Evolutionary conservation across 2,888 invertebrate genomes (phyloP), one percentile per base, ranked within the genome.

Genomic region (Troides helena): DNA sequence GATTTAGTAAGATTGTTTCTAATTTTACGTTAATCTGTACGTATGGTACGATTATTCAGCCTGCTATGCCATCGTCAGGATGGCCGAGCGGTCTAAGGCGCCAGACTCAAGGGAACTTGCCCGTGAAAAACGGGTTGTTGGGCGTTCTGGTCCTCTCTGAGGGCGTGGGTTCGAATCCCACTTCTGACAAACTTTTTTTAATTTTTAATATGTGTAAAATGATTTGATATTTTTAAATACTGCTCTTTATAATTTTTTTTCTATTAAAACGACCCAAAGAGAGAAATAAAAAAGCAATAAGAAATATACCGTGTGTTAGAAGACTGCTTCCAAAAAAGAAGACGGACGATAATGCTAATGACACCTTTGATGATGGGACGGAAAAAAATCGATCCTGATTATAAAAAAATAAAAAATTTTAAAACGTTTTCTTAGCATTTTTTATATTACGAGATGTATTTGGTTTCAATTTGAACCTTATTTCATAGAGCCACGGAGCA

Each of bases 31-130:
- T 12, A 0, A n/a, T 53, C 3, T 53, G n/a, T 53, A n/a, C 18
- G 23, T 23, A 0, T 23, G 5, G 23, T 58, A 58, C 12, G 4
- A 25, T 57, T 43, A 65, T 58, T 57, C 39, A 39, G 5, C 14
- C 0, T 0, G 0, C 0, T 0, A 0, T 2, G 1, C 4, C 12
- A 21, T n/a, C n/a, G 95, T 96, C 95, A 96, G 95, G 95, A 95
- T 96, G 95, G 95, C 95, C 95, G 95, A 96, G 96, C 95, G 96
- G 96, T 96, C 96, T 96, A 96, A 96, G 96, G 96, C 96, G 96
- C 92, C 92, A 92, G 92, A 92, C 92, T 92, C 92, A 91, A 92
- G 92, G 92, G 84, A 77, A 66, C 90, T 89, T 90, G 87, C 84
- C 88, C 85, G 80, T 95, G 95, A 1, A 94, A 93, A 93, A 94